Conservation (phyloP, 2,888 invertebrate genomes). For the Andricus curvator region DNA sequence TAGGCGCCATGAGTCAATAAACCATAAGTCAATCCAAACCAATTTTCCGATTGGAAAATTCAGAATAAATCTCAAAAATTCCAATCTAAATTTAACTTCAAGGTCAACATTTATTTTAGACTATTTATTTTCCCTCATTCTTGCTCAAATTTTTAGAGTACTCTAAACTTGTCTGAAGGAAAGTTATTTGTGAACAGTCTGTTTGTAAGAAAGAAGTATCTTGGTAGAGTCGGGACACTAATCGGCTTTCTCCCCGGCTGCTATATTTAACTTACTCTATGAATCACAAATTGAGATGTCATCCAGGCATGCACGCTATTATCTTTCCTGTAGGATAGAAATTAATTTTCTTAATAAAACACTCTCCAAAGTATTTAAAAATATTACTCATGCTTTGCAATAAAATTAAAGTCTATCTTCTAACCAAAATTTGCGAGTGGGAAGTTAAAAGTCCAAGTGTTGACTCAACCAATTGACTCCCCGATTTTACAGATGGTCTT, state of each 20-base stretch:
- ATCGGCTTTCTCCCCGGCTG: conserved; percentile 20
- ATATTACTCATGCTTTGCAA: background rate
- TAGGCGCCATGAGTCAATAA: background rate
- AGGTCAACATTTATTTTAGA: background rate
- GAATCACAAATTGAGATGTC: conserved; percentile 33
- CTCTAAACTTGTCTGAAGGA: background rate
- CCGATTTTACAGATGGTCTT: conserved; percentile 1
- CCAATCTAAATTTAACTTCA: background rate
- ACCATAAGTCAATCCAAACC: background rate
- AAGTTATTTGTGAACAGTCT: conserved; percentile 8
- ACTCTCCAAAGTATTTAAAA: background rate
- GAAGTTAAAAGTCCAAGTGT: background rate
- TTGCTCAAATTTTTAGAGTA: background rate
- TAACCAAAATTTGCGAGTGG: background rate
- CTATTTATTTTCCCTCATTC: background rate
- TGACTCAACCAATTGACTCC: background rate
- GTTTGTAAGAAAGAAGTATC: background rate
- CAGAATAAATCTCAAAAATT: background rate
- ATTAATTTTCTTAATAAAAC: background rate
- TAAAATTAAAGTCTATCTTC: background rate
- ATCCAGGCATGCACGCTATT: conserved; percentile 27
- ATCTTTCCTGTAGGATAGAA: background rate
- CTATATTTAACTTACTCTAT: conserved; percentile 29
- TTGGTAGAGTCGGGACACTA: background rate
- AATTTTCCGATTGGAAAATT: background rate